A percentile compares a stretch with the other conserved stretches of the same genome.
Evolutionary conservation across 2,113 vertebrate species (phyloP).

Genomic region (Glaucidium brasilianum): DNA sequence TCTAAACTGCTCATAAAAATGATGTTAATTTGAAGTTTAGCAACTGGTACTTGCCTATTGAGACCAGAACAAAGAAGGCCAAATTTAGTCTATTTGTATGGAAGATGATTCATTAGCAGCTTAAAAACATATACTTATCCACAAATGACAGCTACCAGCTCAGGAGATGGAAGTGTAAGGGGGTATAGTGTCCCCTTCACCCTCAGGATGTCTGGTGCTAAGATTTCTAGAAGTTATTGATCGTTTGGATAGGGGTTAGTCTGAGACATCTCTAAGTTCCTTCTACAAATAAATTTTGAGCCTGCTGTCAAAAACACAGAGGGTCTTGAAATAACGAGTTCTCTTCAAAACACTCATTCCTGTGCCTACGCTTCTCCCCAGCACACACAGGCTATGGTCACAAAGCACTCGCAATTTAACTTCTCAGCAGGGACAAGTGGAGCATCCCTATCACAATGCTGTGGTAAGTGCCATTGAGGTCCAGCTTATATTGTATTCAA

Average conservation of each 20-base stretch:
- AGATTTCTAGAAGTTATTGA: neutral
- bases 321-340: neutral
- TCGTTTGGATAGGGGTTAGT: neutral
- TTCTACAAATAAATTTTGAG: neutral
- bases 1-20: neutral
- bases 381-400: neutral
- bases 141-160: neutral
- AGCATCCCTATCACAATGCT: neutral
- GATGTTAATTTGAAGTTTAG: neutral
- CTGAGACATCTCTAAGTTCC: neutral
- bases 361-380: neutral
- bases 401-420: constrained; percentile 22
- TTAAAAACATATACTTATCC: neutral
- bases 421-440: constrained; percentile 22
- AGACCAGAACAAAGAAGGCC: neutral
- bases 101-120: neutral
- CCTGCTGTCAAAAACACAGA: neutral
- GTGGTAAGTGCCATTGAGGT: constrained; percentile 32
- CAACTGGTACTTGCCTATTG: neutral
- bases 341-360: neutral
- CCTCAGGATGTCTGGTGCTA: neutral
- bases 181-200: neutral
- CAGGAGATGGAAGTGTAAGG: neutral
- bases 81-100: neutral
- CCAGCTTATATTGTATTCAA: constrained; percentile 54